Conservation (phyloP, 2,888 invertebrate species). For the Brenthis ino region DNA sequence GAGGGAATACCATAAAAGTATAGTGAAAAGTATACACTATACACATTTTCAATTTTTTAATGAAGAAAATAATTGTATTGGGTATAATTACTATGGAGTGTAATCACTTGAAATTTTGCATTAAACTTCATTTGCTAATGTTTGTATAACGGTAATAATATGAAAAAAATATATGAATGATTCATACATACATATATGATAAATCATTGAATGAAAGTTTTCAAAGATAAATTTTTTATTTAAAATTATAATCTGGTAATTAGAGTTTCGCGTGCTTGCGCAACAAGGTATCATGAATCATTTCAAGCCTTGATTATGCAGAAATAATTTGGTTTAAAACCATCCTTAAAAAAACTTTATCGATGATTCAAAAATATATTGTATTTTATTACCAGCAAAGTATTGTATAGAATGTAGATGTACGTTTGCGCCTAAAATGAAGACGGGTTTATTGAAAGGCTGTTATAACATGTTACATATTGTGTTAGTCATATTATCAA, state of each 20-base stretch:
- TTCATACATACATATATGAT: too few species aligned
- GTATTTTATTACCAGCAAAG: too few species aligned
- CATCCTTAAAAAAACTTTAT: background rate
- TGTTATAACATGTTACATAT: too few species aligned
- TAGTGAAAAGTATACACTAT: constrained; percentile 3
- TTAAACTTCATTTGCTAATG: constrained; percentile 2
- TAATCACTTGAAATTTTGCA: background rate
- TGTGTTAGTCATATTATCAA: too few species aligned
- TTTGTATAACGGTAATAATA: background rate
- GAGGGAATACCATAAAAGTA: constrained; percentile 25
- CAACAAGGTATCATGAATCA: constrained; percentile 19
- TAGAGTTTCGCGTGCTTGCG: constrained; percentile 18
- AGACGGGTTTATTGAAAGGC: too few species aligned
- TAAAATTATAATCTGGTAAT: constrained; percentile 1
- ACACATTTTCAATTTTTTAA: constrained; percentile 13
- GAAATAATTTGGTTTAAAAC: background rate
- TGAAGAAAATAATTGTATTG: background rate
- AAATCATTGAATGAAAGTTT: too few species aligned
- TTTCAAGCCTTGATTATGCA: constrained; percentile 12
- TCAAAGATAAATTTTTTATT: background rate
- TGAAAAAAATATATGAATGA: background rate
- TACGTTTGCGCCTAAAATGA: too few species aligned
- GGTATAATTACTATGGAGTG: constrained; percentile 1
- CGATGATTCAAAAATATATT: too few species aligned
- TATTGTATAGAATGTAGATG: too few species aligned